Percentiles rank a stretch among this genome's conserved stretches.
phyloP scores from a whole-genome alignment of 1,140 invertebrate species.

The Drosophila mojavensis region DNA sequence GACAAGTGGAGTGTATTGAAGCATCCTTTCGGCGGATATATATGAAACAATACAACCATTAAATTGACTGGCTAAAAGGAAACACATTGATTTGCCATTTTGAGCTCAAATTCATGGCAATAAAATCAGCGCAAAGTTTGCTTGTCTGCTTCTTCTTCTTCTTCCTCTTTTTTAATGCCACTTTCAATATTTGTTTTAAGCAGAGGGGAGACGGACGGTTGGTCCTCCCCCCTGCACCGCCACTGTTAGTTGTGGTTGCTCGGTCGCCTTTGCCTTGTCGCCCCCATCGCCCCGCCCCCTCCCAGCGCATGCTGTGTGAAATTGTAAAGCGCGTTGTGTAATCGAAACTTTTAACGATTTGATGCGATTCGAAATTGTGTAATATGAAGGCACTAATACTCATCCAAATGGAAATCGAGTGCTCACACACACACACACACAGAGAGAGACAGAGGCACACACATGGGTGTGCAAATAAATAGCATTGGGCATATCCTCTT shows the following conservation, averaged over 20 bases:
- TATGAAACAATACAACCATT: slow-evolving; percentile 57
- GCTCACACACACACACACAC: slow-evolving; percentile 15
- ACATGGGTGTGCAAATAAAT: slow-evolving; percentile 45
- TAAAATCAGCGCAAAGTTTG: slow-evolving; percentile 75
- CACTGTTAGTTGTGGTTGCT: slow-evolving; percentile 47
- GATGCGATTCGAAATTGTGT: slow-evolving; percentile 81
- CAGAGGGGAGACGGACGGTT: not conserved
- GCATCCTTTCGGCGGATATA: slow-evolving; percentile 13
- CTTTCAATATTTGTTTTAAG: slow-evolving; percentile 80
- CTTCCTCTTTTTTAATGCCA: slow-evolving; percentile 69
- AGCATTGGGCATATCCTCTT: slow-evolving; percentile 25
- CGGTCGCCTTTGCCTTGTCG: slow-evolving; percentile 8
- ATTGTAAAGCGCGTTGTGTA: slow-evolving; percentile 80
- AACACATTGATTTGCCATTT: slow-evolving; percentile 81
- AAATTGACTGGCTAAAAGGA: slow-evolving; percentile 73
- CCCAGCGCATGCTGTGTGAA: slow-evolving; percentile 22
- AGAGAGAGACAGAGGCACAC: slow-evolving; percentile 8
- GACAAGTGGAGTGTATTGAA: not conserved
- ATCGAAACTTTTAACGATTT: slow-evolving; percentile 82
- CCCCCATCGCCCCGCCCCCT: slow-evolving; percentile 6
- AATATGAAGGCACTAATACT: slow-evolving; percentile 78
- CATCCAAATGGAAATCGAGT: slow-evolving; percentile 54
- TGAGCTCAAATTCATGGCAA: slow-evolving; percentile 79
- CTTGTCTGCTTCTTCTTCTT: slow-evolving; percentile 4
- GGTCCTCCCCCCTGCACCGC: not conserved